Conservation (phyloP, 2,888 invertebrate genomes). For the Hemithea aestivaria region DNA sequence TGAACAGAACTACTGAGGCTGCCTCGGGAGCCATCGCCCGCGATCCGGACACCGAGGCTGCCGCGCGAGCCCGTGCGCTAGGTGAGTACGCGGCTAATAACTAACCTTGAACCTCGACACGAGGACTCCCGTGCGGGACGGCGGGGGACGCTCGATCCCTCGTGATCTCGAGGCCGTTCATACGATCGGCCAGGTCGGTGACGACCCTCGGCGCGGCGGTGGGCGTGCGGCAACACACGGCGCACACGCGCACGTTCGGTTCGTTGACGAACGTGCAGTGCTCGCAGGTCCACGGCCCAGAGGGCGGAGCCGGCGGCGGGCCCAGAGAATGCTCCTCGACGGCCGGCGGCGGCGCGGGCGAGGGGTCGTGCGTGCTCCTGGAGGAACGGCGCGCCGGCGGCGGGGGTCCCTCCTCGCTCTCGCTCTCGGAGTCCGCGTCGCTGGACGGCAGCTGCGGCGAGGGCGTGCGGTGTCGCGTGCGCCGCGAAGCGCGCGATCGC, state of each 20-base stretch:
- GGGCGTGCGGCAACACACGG: conserved; percentile 92
- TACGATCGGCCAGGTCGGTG: conserved; percentile 25
- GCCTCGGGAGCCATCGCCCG: no score
- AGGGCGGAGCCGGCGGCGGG: conserved; percentile 74
- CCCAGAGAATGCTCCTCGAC: conserved; percentile 51
- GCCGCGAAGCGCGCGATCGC: conserved; percentile 84
- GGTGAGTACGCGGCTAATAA: neutral
- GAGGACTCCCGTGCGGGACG: conserved; percentile 25
- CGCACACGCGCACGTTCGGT: conserved; percentile 87
- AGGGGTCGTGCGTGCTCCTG: neutral
- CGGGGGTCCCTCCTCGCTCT: conserved; percentile 47
- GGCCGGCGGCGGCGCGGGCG: neutral
- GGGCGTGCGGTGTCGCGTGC: conserved; percentile 59
- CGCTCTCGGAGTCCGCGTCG: conserved; percentile 82
- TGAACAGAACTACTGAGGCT: no score
- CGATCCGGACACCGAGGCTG: no score
- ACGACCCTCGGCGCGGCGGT: conserved; percentile 55
- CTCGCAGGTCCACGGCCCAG: conserved; percentile 89
- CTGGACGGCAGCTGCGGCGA: conserved; percentile 69
- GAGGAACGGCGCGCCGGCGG: conserved; percentile 5
- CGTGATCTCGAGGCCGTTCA: conserved; percentile 34
- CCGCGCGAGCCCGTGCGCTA: no score
- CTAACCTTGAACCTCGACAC: conserved; percentile 74
- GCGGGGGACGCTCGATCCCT: conserved; percentile 20
- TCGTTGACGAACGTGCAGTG: conserved; percentile 94